Conservation (phyloP, 2,888 invertebrate species). For the Drosophila tripunctata region DNA sequence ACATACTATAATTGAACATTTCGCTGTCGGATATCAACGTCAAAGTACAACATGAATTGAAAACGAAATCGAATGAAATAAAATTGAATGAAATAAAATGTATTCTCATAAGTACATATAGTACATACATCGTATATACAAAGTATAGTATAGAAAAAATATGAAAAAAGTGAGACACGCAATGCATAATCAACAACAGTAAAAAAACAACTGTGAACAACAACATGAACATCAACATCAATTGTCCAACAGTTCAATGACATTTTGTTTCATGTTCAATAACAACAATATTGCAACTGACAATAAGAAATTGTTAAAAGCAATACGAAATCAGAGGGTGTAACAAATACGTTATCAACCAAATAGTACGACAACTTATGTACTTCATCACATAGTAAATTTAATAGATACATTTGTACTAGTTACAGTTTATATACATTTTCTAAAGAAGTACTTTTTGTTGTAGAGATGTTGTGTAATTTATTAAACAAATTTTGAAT, state of each 20-base stretch:
- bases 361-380: neutral
- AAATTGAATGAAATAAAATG: conserved; percentile 58
- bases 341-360: neutral
- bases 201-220: too few species aligned
- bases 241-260: conserved; percentile 66
- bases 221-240: conserved; percentile 21
- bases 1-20: conserved; percentile 45
- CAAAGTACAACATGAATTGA: conserved; percentile 44
- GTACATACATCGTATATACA: conserved; percentile 3
- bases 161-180: conserved; percentile 54
- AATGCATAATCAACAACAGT: conserved; percentile 53
- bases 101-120: conserved; percentile 20
- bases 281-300: conserved; percentile 56
- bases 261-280: conserved; percentile 67
- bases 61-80: conserved; percentile 35
- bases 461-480: too few species aligned
- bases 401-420: neutral
- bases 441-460: too few species aligned
- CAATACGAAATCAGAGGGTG: conserved; percentile 14
- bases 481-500: too few species aligned
- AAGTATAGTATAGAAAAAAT: conserved; percentile 44
- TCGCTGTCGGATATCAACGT: conserved; percentile 33
- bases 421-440: neutral
- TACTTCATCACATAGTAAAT: too few species aligned
- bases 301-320: conserved; percentile 24